These are phyloP conservation scores for Brenthis ino DNA, from an alignment of 2,888 invertebrate species.

Conservation along the genomic window DNA sequence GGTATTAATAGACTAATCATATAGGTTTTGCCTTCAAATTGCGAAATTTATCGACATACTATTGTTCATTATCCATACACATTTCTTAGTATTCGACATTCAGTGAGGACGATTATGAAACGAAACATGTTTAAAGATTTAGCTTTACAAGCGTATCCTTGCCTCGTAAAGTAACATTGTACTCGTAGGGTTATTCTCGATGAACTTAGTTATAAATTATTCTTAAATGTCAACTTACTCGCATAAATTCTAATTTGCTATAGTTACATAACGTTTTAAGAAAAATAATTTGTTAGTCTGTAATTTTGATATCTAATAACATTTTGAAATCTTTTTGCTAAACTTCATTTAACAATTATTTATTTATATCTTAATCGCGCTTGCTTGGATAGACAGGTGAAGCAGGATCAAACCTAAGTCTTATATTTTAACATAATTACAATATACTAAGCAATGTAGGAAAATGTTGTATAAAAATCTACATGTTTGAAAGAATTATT, in stretches of 20 bases:
- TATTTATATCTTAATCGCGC: slow-evolving; percentile 1
- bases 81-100: slow-evolving; percentile 37
- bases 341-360: slow-evolving; percentile 10
- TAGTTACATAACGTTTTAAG: neutral
- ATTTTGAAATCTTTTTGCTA: slow-evolving; percentile 10
- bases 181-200: slow-evolving; percentile 13
- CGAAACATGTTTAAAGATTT: slow-evolving; percentile 48
- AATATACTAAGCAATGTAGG: too few species aligned
- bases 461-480: too few species aligned
- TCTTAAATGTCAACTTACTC: slow-evolving; percentile 17
- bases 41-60: slow-evolving; percentile 56
- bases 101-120: slow-evolving; percentile 52
- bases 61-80: slow-evolving; percentile 58
- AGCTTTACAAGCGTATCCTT: slow-evolving; percentile 27
- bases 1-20: slow-evolving; percentile 56
- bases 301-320: neutral
- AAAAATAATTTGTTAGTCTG: slow-evolving; percentile 7
- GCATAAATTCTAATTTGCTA: slow-evolving; percentile 1
- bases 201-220: slow-evolving; percentile 18
- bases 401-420: neutral
- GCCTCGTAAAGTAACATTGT: slow-evolving; percentile 18
- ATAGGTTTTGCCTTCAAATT: slow-evolving; percentile 51
- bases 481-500: too few species aligned
- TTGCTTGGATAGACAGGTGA: neutral
- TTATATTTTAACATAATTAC: too few species aligned